These are phyloP conservation scores for Chironomus riparius DNA, from an alignment of 2,888 invertebrate species.

Conservation along the genomic window DNA sequence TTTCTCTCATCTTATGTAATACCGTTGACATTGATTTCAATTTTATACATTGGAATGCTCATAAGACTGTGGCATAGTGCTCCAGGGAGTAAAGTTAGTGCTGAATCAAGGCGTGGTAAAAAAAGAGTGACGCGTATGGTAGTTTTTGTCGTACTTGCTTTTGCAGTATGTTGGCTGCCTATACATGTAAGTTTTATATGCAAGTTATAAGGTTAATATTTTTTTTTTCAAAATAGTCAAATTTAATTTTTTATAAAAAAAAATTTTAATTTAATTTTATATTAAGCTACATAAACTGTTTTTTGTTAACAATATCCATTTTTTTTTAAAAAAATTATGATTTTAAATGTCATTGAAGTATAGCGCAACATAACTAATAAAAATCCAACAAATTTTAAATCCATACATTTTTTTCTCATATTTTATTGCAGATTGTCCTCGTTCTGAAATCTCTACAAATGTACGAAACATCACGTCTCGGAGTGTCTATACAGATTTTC, in stretches of 20 bases:
- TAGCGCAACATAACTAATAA: not conserved
- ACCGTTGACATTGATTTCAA: conserved; percentile 75
- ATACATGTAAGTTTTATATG: conserved; percentile 59
- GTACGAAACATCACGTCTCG: conserved; percentile 59
- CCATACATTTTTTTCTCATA: not conserved
- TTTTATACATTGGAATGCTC: conserved; percentile 83
- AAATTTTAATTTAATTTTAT: too few species aligned
- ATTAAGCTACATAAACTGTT: too few species aligned
- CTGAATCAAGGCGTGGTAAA: conserved; percentile 66
- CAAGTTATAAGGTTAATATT: too few species aligned
- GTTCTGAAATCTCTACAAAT: conserved; percentile 63
- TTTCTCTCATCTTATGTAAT: conserved; percentile 78
- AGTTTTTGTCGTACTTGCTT: conserved; percentile 80
- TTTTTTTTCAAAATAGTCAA: too few species aligned
- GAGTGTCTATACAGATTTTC: conserved; percentile 66
- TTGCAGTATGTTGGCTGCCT: conserved; percentile 90
- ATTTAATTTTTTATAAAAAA: too few species aligned
- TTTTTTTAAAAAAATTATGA: too few species aligned
- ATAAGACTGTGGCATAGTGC: conserved; percentile 75
- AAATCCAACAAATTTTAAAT: not conserved
- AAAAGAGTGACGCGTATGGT: conserved; percentile 85
- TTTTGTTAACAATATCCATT: too few species aligned
- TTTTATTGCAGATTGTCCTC: conserved; percentile 59
- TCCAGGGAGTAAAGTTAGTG: conserved; percentile 65
- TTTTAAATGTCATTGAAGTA: too few species aligned